Evolutionary conservation across 37 sponge, comb jelly and placozoan species (phyloP).

Genomic region (Eunapius fragilis): DNA sequence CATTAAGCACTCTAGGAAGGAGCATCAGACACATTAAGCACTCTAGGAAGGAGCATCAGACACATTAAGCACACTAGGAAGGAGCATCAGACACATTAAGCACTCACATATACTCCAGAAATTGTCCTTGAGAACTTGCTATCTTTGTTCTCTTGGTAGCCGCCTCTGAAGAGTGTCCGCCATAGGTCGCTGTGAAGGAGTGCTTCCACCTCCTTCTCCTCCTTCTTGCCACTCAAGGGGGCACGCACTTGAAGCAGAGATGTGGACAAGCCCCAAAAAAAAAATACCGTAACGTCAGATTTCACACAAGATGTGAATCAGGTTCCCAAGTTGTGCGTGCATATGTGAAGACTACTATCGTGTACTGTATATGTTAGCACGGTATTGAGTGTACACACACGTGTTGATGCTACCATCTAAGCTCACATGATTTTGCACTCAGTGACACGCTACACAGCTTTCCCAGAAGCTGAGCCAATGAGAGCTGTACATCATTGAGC

Average conservation of each 20-base stretch:
- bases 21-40: too few relatives aligned
- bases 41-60: too few relatives aligned
- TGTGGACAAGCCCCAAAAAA: too few relatives aligned
- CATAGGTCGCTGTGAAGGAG: constrained; percentile 72
- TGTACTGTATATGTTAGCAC: too few relatives aligned
- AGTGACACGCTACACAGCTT: constrained; percentile 47
- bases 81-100: too few relatives aligned
- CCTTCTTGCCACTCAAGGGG: constrained; percentile 1
- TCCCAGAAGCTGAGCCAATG: constrained; percentile 69
- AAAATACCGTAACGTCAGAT: too few relatives aligned
- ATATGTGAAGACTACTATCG: neutral
- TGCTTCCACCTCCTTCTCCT: constrained; percentile 43
- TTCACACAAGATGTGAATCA: too few relatives aligned
- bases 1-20: too few relatives aligned
- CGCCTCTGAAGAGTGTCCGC: constrained; percentile 91
- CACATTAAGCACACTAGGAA: too few relatives aligned
- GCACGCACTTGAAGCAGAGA: neutral
- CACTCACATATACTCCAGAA: constrained; percentile 68
- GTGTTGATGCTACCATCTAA: neutral
- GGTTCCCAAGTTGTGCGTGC: neutral
- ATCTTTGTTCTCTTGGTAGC: constrained; percentile 51
- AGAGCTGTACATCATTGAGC: constrained; percentile 79
- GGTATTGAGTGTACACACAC: too few relatives aligned
- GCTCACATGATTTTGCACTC: constrained; percentile 8
- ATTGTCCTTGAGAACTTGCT: constrained; percentile 62